phyloP scores from a whole-genome alignment of 2,113 vertebrate species.

The Neolamprologus variostigma region DNA sequence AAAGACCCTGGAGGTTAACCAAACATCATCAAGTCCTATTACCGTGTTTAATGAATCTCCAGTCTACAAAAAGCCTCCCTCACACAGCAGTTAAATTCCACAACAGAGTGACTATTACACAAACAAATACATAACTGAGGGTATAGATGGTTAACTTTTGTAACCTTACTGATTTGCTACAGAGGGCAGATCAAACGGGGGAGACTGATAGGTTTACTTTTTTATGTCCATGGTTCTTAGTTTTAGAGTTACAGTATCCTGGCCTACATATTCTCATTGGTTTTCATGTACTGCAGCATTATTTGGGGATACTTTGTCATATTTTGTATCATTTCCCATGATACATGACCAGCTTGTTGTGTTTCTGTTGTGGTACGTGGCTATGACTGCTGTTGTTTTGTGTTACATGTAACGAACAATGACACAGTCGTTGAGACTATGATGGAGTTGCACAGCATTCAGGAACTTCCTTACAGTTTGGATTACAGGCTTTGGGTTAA shows the following conservation, averaged over 20 bases:
- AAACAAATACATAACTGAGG: not conserved
- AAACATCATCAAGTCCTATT: not conserved
- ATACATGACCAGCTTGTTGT: not conserved
- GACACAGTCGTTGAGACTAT: not conserved
- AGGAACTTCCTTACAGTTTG: not conserved
- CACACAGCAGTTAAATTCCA: conserved; percentile 12
- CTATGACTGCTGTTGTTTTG: not conserved
- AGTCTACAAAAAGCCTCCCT: not conserved
- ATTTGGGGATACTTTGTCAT: not conserved
- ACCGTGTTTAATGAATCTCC: not conserved
- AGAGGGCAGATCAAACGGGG: not conserved
- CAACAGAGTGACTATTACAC: not conserved
- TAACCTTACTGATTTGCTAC: not conserved
- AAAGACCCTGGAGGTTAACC: not conserved
- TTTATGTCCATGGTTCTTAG: not conserved
- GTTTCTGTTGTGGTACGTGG: not conserved
- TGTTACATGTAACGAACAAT: not conserved
- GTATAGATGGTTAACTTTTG: not conserved
- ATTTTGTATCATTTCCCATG: not conserved
- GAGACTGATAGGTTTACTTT: not conserved
- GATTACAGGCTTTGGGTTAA: not conserved
- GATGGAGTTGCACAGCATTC: not conserved
- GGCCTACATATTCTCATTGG: not conserved
- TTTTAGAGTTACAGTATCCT: not conserved
- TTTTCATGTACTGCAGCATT: not conserved